Evolutionary conservation across 2,797 vertebrate species (phyloP).

Genomic region (Smutsia temminckii): DNA sequence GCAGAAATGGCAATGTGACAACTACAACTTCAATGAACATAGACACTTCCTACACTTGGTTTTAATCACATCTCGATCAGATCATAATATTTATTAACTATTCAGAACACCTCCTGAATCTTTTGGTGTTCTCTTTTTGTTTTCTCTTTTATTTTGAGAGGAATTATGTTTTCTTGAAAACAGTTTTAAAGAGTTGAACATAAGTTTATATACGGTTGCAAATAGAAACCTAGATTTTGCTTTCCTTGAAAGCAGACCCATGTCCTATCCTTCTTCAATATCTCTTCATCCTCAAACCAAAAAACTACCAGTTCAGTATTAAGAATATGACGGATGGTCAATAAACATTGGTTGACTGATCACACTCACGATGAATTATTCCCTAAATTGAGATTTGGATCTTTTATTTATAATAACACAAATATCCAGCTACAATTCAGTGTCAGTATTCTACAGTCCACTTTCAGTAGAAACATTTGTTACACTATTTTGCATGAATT

Average conservation of each 20-base stretch:
- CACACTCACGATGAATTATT: slow-evolving; percentile 40
- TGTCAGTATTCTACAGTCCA: slow-evolving; percentile 38
- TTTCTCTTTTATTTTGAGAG: background rate
- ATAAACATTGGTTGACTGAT: slow-evolving; percentile 61
- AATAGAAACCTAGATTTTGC: background rate
- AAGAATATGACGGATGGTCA: slow-evolving; percentile 42
- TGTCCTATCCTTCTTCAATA: background rate
- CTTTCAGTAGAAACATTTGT: slow-evolving; percentile 51
- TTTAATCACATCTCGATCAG: slow-evolving; percentile 48
- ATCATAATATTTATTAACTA: slow-evolving; percentile 62
- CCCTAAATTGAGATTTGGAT: slow-evolving; percentile 24
- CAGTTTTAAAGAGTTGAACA: background rate
- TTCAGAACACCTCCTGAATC: slow-evolving; percentile 51
- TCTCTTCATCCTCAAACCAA: background rate
- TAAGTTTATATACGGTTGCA: background rate
- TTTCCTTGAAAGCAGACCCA: background rate
- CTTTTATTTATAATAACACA: slow-evolving; percentile 45
- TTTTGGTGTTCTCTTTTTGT: slow-evolving; percentile 5
- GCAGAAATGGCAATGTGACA: slow-evolving; percentile 50
- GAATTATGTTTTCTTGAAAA: slow-evolving; percentile 1
- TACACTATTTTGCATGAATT: slow-evolving; percentile 10
- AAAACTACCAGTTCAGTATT: background rate
- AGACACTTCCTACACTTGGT: slow-evolving; percentile 47
- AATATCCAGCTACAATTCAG: slow-evolving; percentile 33
- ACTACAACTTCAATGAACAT: background rate